Evolutionary conservation across 2,113 vertebrate species (phyloP), one percentile per base, ranked within the genome.

Genomic region (Laticauda laticaudata): DNA sequence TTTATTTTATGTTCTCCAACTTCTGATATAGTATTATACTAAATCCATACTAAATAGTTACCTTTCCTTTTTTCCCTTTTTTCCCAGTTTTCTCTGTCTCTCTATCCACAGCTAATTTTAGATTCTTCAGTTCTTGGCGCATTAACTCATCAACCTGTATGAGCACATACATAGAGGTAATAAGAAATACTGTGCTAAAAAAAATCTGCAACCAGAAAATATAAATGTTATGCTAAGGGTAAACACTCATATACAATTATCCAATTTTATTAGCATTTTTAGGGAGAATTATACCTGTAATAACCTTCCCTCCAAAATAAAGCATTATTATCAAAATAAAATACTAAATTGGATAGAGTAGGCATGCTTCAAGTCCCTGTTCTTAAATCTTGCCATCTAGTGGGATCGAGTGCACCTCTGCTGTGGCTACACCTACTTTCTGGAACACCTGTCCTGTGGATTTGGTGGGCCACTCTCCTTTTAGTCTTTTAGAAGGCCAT

Each of bases 131-230:
- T 2, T 98, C 98, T 92, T 98, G 97, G 12, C 97, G 95, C 98
- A 99, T 98, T 92, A 98, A 43, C 88, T 98, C 97, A 89, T 98
- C 98, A 0, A 98, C 98, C 98, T 99, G n/a, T 81, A 23, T 24
- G 21, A 93, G 93, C 90, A 95, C 29, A 93, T 4, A 96, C n/a
- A 92, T 12, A 64, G 61, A 89, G 1, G 10, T 24, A 29, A 34
- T 55, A 26, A 43, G 34, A 48, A 89, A 43, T 5, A 9, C 12
- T n/a, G 2, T 55, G 23, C 11, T 92, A 57, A 45, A 91, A 91
- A 91, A 20, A 12, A 20, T 75, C 53, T 45, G 53, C 12, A 57
- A 57, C 10, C 23, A 86, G 34, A 85, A 85, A 81, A 57, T 5
- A 91, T 4, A 86, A 86, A 29, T 45, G 69, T 39, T 91, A 43